Conservation (phyloP, 2,113 vertebrate species). For the Herpailurus yagouaroundi region DNA sequence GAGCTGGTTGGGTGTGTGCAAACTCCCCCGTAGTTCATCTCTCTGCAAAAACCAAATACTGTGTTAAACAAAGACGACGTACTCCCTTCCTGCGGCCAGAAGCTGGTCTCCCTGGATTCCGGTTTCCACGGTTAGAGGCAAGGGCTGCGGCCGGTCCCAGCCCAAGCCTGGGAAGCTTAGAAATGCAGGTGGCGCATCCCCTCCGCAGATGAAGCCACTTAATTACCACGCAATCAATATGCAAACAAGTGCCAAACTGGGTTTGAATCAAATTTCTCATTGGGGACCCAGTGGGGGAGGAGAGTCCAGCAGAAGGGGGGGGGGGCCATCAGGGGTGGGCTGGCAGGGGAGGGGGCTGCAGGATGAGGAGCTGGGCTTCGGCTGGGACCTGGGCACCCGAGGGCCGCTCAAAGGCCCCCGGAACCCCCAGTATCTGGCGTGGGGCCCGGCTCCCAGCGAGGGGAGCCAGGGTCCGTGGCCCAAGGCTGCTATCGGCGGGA, state of each 20-base stretch:
- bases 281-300: conserved; percentile 68
- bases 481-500: conserved; percentile 82
- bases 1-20: not conserved
- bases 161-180: conserved; percentile 36
- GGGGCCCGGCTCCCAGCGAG: not conserved
- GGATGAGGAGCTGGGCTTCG: not conserved
- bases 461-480: not conserved
- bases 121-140: conserved; percentile 29
- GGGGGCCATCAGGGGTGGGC: not conserved
- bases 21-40: not conserved
- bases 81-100: not conserved
- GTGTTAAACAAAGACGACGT: not conserved
- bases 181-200: conserved; percentile 78
- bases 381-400: not conserved
- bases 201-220: conserved; percentile 78
- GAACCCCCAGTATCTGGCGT: not conserved
- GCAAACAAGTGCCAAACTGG: conserved; percentile 83
- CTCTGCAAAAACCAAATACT: not conserved
- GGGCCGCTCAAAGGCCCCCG: not conserved
- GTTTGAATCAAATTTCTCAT: conserved; percentile 81
- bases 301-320: conserved; percentile 31
- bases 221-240: conserved; percentile 83
- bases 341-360: not conserved
- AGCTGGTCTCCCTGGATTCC: conserved; percentile 48
- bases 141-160: conserved; percentile 45